Conservation (phyloP, 2,888 invertebrate genomes). For the Plemyria rubiginata region DNA sequence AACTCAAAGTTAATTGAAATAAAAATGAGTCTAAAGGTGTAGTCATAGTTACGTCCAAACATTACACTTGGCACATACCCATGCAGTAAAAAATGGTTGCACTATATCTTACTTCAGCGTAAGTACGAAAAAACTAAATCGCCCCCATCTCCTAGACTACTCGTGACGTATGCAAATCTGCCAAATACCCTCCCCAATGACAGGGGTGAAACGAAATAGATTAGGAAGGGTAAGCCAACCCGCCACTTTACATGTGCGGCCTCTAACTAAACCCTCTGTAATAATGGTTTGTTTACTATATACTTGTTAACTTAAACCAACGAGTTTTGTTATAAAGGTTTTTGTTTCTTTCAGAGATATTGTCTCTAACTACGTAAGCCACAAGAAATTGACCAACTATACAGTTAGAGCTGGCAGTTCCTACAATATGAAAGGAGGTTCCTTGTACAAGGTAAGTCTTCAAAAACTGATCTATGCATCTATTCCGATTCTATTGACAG, state of each 20-base stretch:
- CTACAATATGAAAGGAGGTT: constrained; percentile 72
- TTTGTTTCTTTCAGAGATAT: constrained; percentile 55
- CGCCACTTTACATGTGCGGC: not conserved
- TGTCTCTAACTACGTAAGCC: constrained; percentile 67
- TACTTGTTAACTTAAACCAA: no score
- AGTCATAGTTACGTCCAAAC: no score
- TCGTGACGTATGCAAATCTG: constrained; percentile 32
- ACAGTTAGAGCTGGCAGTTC: constrained; percentile 69
- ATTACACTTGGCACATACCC: no score
- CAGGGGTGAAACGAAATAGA: constrained; percentile 32
- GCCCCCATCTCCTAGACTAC: constrained; percentile 12
- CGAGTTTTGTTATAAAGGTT: not conserved
- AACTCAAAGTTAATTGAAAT: no score
- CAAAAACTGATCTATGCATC: not conserved
- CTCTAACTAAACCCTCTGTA: not conserved
- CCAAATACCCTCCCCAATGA: constrained; percentile 28
- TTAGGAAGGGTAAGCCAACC: constrained; percentile 19
- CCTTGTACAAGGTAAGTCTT: constrained; percentile 56
- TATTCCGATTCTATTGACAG: no score
- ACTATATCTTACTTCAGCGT: no score
- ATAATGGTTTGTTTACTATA: not conserved
- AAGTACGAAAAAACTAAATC: no score
- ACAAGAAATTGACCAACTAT: constrained; percentile 64
- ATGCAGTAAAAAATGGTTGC: no score
- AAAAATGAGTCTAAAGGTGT: no score